Evolutionary conservation across 2,113 vertebrate species (phyloP).

Genomic region (Chamaea fasciata): DNA sequence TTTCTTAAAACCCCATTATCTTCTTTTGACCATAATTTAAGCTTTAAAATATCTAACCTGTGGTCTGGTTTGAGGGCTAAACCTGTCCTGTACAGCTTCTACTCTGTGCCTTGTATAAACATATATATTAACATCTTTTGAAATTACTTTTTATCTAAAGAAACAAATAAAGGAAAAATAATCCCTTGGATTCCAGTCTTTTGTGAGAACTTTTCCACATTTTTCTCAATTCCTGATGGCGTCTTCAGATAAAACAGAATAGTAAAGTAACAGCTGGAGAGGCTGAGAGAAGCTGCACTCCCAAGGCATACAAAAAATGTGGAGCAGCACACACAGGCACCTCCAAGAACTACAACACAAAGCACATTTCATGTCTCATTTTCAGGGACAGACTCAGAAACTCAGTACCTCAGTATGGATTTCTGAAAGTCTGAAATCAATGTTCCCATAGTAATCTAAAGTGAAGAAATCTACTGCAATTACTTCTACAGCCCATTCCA

Average conservation of each 20-base stretch:
- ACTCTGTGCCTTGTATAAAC: not conserved
- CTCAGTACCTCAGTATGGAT: not conserved
- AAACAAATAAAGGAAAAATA: not conserved
- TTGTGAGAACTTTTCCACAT: not conserved
- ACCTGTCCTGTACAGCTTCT: not conserved
- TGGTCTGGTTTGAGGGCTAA: not conserved
- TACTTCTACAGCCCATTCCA: not conserved
- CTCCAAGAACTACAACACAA: not conserved
- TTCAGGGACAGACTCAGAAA: not conserved
- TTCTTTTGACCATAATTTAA: not conserved
- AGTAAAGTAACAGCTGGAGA: not conserved
- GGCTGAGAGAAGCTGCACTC: not conserved
- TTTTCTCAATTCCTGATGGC: not conserved
- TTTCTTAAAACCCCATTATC: not conserved
- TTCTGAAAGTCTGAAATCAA: not conserved
- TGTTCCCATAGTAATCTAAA: not conserved
- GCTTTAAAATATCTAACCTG: not conserved
- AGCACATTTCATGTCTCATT: not conserved
- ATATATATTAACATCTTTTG: not conserved
- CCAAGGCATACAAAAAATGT: not conserved
- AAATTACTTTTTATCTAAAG: not conserved
- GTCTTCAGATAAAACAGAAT: not conserved
- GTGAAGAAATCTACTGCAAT: not conserved
- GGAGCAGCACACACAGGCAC: rapidly evolving
- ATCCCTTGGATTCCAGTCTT: not conserved